Evolutionary conservation across 2,888 invertebrate genomes (phyloP), one percentile per base, ranked within the genome.

Genomic region (Clistopyga incitator): DNA sequence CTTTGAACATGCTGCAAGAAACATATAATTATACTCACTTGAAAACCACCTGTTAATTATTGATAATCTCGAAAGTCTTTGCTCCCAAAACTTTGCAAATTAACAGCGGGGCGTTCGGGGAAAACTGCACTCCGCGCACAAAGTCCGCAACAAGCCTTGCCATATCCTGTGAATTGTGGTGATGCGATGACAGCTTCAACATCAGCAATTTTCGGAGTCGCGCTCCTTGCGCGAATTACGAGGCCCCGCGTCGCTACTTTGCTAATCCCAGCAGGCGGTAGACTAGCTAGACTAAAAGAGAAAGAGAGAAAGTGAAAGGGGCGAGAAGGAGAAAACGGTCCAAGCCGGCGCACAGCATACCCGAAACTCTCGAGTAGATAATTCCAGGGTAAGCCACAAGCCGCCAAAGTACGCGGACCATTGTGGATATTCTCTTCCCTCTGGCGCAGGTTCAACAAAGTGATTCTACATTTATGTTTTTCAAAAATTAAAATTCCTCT

Each of bases 381-480:
- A 70, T 78, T 75, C 82, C 78, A 71, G 75, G 78, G 82, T 78
- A 82, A 82, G 75, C 78, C 82, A 68, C 78, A 82, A 78, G 78
- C 74, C 78, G 74, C 38, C 75, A 75, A 74, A 71, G 75, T 82
- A 82, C 78, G 52, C 78, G 54, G 61, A 34, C 82, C 38, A 65
- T 82, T 78, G 75, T 75, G 70, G 20, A 78, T 75, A 61, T 75
- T 38, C 70, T 45, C 78, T 82, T 75, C 64, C 50, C 70, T 65
- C 78, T 71, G 56, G 54, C 56, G 23, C 25, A 13, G 54, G 34
- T 56, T 50, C 52, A 68, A 68, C 71, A 20, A 34, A 54, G 54
- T 54, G 23, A 54, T 38, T 8, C 23, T 65, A 52, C 64, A 42
- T 65, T n/a, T 25, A 50, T 15, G 20, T n/a, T n/a, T n/a, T n/a